phyloP scores from a whole-genome alignment of 2,797 vertebrate species.

The Hydrocynus forskahlii region DNA sequence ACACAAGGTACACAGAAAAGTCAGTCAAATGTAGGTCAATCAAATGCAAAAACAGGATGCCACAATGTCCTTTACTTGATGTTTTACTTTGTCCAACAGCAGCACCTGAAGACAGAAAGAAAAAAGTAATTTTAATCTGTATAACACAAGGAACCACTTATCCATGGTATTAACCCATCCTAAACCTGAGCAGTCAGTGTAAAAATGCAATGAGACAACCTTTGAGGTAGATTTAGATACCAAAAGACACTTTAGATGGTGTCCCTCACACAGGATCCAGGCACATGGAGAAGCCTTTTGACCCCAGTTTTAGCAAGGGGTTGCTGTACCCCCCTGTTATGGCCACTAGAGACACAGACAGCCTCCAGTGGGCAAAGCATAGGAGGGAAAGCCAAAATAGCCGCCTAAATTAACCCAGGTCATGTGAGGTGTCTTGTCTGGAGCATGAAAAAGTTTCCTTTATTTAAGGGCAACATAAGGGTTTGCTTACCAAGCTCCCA shows the following conservation, averaged over 20 bases:
- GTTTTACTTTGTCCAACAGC: no score
- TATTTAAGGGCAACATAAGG: not conserved
- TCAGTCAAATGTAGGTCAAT: no score
- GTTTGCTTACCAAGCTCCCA: not conserved
- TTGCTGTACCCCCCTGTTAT: slow-evolving; percentile 48
- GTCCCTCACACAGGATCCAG: slow-evolving; percentile 54
- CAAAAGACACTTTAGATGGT: not conserved
- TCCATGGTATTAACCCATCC: no score
- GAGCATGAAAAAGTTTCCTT: no score
- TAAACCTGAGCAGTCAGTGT: not conserved
- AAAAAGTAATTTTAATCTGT: not conserved
- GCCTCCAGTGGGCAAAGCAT: slow-evolving; percentile 58
- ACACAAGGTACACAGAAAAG: no score
- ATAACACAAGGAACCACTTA: no score
- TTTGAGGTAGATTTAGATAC: no score
- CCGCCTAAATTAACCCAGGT: no score
- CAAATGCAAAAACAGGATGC: no score
- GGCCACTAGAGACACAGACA: slow-evolving; percentile 52
- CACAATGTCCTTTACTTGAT: no score
- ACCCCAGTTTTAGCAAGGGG: slow-evolving; percentile 49
- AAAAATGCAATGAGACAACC: not conserved
- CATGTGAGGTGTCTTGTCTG: no score
- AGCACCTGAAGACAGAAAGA: not conserved
- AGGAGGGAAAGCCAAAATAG: slow-evolving; percentile 26
- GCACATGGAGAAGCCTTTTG: slow-evolving; percentile 24